Percentiles rank a stretch among this genome's conserved stretches.
Evolutionary conservation across 2,888 invertebrate species (phyloP).

Genomic region (Mycalesis mineus): DNA sequence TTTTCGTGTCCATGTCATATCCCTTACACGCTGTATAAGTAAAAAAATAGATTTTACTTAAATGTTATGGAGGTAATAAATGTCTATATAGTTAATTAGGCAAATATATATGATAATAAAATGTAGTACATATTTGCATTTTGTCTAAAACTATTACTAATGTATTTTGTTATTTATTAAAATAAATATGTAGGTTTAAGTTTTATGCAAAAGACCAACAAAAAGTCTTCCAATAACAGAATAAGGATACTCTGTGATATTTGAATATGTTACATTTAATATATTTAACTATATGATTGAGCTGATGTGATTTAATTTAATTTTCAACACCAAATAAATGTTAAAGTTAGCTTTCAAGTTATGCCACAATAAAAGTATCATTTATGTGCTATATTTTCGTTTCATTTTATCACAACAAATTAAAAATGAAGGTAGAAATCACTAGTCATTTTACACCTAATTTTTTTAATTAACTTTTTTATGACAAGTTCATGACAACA

Average conservation of each 20-base stretch:
- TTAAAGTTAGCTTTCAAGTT: neutral
- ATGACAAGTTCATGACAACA: too few species aligned
- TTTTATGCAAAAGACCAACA: constrained; percentile 21
- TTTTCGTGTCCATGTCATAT: too few species aligned
- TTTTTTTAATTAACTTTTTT: too few species aligned
- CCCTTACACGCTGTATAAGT: too few species aligned
- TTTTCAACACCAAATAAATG: constrained; percentile 4
- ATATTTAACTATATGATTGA: neutral
- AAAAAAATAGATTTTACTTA: too few species aligned
- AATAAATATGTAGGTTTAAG: neutral
- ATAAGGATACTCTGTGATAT: constrained; percentile 23
- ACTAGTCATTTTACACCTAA: too few species aligned
- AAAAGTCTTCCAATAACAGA: constrained; percentile 27
- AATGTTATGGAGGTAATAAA: too few species aligned
- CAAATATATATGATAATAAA: too few species aligned
- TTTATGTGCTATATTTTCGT: neutral
- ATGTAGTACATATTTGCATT: neutral
- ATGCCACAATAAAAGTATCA: neutral
- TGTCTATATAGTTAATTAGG: too few species aligned
- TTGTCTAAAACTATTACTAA: neutral
- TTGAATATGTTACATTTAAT: neutral
- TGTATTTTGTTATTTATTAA: neutral
- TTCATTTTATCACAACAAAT: too few species aligned
- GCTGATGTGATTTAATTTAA: constrained; percentile 1
- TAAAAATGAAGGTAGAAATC: too few species aligned